Percentiles rank a stretch among this genome's conserved stretches.
phyloP scores from a whole-genome alignment of 1,140 invertebrate species.

The Penaeus japonicus region DNA sequence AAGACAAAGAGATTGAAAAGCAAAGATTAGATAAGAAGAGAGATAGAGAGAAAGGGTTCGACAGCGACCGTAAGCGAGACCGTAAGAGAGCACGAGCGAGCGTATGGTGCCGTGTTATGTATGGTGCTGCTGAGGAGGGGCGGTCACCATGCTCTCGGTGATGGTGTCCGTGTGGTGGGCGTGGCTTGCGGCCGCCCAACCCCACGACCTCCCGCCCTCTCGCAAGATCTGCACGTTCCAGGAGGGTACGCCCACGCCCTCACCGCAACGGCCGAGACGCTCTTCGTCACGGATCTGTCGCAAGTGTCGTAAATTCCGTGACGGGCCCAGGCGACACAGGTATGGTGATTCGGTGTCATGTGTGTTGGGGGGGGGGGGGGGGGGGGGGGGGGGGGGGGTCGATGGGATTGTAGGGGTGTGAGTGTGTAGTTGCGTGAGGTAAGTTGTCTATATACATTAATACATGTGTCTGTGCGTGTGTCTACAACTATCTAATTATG shows the following conservation, averaged over 20 bases:
- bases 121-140: neutral
- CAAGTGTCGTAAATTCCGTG: conserved; percentile 54
- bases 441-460: no score
- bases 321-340: conserved; percentile 56
- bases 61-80: no score
- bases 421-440: neutral
- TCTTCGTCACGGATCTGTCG: conserved; percentile 52
- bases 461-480: neutral
- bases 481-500: neutral
- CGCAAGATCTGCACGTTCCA: conserved; percentile 55
- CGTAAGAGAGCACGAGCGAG: no score
- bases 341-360: neutral
- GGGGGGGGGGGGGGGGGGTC: neutral
- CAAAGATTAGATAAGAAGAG: no score
- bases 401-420: neutral
- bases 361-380: neutral
- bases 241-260: conserved; percentile 33
- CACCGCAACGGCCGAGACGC: conserved; percentile 15
- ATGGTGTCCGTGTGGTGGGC: conserved; percentile 58
- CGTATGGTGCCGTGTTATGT: neutral
- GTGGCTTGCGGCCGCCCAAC: conserved; percentile 48
- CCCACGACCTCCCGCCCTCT: conserved; percentile 16
- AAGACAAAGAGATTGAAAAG: no score
- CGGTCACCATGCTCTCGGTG: conserved; percentile 52
- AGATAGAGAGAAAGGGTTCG: no score